phyloP scores from a whole-genome alignment of 2,888 invertebrate genomes.

The Onthophagus sagittarius region DNA sequence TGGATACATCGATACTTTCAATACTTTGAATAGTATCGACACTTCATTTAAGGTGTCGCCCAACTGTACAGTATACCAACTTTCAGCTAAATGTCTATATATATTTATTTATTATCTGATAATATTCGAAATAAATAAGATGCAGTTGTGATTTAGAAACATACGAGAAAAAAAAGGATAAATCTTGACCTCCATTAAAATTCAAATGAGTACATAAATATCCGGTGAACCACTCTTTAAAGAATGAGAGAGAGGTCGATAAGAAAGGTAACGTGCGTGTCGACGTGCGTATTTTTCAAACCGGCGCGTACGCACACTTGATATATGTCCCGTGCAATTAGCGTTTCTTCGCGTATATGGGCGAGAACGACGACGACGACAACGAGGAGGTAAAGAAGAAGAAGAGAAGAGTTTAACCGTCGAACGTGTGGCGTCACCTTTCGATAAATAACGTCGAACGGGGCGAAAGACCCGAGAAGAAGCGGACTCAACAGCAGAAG shows the following conservation, averaged over 20 bases:
- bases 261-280: neutral
- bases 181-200: neutral
- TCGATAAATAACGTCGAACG: neutral
- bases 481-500: neutral
- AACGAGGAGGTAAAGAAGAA: no score
- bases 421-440: neutral
- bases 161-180: no score
- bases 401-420: neutral
- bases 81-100: no score
- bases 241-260: neutral
- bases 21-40: no score
- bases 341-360: neutral
- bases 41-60: no score
- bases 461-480: neutral
- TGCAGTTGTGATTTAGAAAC: no score
- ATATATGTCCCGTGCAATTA: neutral
- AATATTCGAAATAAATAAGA: no score
- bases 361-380: neutral
- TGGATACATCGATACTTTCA: no score
- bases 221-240: neutral
- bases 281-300: neutral
- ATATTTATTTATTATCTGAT: no score
- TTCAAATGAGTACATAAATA: neutral
- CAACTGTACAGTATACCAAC: no score
- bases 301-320: neutral